Conservation (phyloP, 2,888 invertebrate genomes). For the Idaea dimidiata region DNA sequence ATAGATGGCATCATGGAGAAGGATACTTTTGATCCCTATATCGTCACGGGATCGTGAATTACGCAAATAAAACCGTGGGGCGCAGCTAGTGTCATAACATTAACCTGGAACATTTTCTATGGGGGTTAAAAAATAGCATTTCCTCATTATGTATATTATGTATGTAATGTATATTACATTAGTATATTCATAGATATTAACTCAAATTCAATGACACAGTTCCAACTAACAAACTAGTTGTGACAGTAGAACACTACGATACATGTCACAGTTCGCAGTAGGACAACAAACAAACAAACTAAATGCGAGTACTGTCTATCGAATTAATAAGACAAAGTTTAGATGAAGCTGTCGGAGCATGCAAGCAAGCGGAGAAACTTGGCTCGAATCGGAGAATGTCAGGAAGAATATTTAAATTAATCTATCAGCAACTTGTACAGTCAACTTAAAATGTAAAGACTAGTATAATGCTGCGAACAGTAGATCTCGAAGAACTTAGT, state of each 20-base stretch:
- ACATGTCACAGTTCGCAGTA: neutral
- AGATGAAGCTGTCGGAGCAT: neutral
- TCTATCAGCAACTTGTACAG: neutral
- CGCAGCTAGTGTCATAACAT: no score
- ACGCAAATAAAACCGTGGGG: no score
- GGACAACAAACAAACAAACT: neutral
- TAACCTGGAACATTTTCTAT: no score
- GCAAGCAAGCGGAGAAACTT: neutral
- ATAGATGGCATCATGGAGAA: no score
- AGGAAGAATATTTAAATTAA: neutral
- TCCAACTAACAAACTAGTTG: neutral
- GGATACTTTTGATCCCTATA: no score
- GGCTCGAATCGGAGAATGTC: neutral
- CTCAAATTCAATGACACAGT: neutral
- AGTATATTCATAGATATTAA: no score
- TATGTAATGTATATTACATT: no score
- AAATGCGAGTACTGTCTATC: neutral
- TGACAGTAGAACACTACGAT: neutral
- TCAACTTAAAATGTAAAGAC: neutral
- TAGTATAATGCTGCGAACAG: no score
- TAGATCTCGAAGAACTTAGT: no score
- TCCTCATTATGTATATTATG: no score
- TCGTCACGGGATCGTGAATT: no score
- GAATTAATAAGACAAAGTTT: neutral
- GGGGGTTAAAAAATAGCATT: no score